Evolutionary conservation across 2,888 invertebrate genomes (phyloP), one percentile per base, ranked within the genome.

Genomic region (Nemapogon koenigi): DNA sequence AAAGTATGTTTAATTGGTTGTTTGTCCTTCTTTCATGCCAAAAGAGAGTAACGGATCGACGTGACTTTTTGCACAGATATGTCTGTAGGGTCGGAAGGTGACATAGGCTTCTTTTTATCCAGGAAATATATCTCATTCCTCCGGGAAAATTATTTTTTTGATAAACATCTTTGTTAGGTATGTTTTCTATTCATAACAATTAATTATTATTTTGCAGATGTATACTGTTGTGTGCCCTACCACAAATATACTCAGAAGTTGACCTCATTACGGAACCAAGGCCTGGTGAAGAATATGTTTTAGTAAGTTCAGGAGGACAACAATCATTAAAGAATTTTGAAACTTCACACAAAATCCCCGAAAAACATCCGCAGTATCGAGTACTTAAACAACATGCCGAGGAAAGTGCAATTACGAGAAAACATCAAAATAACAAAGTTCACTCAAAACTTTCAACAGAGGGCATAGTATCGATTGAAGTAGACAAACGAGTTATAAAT

Each of bases 291-390:
- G 85, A 87, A 57, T 87, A 83, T 58, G 87, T 87, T 29, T 75
- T 83, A 50, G 83, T 87, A 40, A 84, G 84, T 49, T 73, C 80
- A 11, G 79, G 76, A 14, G 72, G 75, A 44, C 75, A 78, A 47
- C 76, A 75, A 16, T 69, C 76, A 1, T 39, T 79, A 16, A 64
- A 68, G 49, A 65, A 64, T 50, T 89, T 89, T 51, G 88, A 89
- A 64, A 87, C 88, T 2, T 79, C 89, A 2, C 90, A 90, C 57
- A 90, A 89, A 65, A 80, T 87, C 46, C 86, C 85, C 1, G 81
- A 76, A 11, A 72, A 75, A 49, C 67, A 76, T 44, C 70, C 76
- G 1, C 46, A 62, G 39, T 66, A 75, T 32, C 60, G 66, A 35
- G 46, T 62, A 28, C 49, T 63, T 8, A 67, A 66, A 41, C 70